phyloP scores from a whole-genome alignment of 2,113 vertebrate species.

The Pseudorasbora parva region DNA sequence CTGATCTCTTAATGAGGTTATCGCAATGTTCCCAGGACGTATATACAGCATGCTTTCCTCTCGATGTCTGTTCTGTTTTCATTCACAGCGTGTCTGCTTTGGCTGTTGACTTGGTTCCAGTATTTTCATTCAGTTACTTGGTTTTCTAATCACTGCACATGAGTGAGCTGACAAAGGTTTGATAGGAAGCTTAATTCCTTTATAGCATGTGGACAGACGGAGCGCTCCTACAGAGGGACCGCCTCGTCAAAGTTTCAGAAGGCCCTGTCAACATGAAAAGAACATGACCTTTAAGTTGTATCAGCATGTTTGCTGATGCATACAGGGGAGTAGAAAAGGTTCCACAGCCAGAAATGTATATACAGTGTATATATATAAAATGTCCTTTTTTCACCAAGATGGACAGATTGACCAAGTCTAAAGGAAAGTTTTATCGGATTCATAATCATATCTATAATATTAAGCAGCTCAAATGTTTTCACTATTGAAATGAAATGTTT shows the following conservation, averaged over 20 bases:
- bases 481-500: background rate
- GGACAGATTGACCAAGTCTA: too few relatives aligned
- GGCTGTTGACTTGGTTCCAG: constrained; percentile 64
- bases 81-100: constrained; percentile 4
- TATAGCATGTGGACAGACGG: constrained; percentile 65
- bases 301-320: constrained; percentile 99
- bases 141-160: constrained; percentile 88
- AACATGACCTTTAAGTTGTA: constrained; percentile 99
- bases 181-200: constrained; percentile 88
- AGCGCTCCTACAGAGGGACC: constrained; percentile 87
- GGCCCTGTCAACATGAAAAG: constrained; percentile 99
- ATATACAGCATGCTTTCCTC: background rate
- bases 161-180: constrained; percentile 81
- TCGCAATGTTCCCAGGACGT: background rate
- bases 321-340: constrained; percentile 89
- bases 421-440: too few relatives aligned
- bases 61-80: constrained; percentile 11
- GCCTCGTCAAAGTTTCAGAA: constrained; percentile 96
- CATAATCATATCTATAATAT: too few relatives aligned
- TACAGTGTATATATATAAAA: constrained; percentile 36
- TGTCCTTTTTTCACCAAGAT: too few relatives aligned
- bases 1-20: constrained; percentile 9
- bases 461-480: too few relatives aligned
- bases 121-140: constrained; percentile 66
- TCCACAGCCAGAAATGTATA: constrained; percentile 79